Base-by-base conservation (phyloP, 1,140 invertebrate genomes). In the Holotrichia oblita region DNA sequence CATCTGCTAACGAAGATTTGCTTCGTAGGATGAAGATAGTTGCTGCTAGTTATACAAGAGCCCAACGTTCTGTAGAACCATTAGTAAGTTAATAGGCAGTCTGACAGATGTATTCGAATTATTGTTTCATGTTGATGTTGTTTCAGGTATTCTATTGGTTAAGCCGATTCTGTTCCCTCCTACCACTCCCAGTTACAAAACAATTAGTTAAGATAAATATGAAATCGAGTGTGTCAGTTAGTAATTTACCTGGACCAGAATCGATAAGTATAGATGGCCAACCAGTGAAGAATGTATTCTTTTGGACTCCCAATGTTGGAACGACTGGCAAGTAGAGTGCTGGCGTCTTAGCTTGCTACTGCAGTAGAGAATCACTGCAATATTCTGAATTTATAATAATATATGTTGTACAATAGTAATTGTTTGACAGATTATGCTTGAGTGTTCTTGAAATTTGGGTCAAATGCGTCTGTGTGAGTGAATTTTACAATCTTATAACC, bases 211-310 rank as follows among this genome's bases (percentile, higher is more conserved):
- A 20, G n/a, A 14, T 17, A 0, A 12, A 4, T 42, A 22, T 48
- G 14, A 42, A 75, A 41, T 10, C 73, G 17, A 75, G 27, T 3
- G 34, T 80, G 24, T 44, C 77, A 77, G 55, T 80, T 27, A 80
- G 79, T 34, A 80, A 80, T 80, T 77, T 80, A 48, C 79, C 79
- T 2, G 79, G 79, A 8, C 61, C 69, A 55, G 48, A 20, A 14
- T 41, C 61, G 20, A 55, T 80, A 27, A 72, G 7, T 77, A 48
- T 79, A n/a, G 12, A 72, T 77, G 42, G 69, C 12, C 14, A 40
- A 27, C 55, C 17, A 9, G 20, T 80, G 10, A 55, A 77, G 20
- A 76, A 80, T 74, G 77, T 80, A 73, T 44, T 80, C 10, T 80
- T 80, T 74, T 80, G 79, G 79, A 40, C 64, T 7, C 79, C 79